Conservation (phyloP, 2,888 invertebrate species). For the Gastracanthus pulcherrimus region DNA sequence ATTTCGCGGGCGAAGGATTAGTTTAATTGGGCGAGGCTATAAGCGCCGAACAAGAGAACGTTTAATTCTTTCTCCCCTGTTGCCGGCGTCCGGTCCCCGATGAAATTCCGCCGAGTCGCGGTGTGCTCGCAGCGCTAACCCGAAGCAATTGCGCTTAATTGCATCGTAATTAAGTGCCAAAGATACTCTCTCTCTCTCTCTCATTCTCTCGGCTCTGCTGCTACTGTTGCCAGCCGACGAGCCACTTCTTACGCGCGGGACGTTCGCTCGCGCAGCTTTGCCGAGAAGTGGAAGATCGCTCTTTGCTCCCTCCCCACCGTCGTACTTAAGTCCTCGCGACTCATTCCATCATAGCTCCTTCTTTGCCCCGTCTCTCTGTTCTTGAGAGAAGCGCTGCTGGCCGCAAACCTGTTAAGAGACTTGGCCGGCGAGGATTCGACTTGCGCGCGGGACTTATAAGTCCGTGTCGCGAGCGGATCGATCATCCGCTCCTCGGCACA, state of each 20-base stretch:
- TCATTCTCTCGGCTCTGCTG: conserved; percentile 14
- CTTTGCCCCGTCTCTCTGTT: not conserved
- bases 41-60: conserved; percentile 34
- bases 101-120: conserved; percentile 46
- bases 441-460: conserved; percentile 49
- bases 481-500: conserved; percentile 21
- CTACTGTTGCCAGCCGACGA: not conserved
- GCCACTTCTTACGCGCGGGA: conserved; percentile 6
- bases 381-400: not conserved
- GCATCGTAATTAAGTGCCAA: conserved; percentile 64
- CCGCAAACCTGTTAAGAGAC: conserved; percentile 41
- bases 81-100: not conserved
- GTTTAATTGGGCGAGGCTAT: conserved; percentile 44
- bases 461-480: conserved; percentile 39
- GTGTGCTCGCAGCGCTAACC: conserved; percentile 34
- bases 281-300: conserved; percentile 1
- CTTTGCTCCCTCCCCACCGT: not conserved
- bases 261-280: conserved; percentile 3
- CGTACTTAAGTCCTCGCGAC: not conserved
- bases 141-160: conserved; percentile 62
- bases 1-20: conserved; percentile 28
- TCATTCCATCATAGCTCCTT: conserved; percentile 5
- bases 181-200: conserved; percentile 56
- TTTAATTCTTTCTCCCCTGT: conserved; percentile 40
- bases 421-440: not conserved